Base-by-base conservation (phyloP, 1,140 invertebrate species). In the Drosophila lini region DNA sequence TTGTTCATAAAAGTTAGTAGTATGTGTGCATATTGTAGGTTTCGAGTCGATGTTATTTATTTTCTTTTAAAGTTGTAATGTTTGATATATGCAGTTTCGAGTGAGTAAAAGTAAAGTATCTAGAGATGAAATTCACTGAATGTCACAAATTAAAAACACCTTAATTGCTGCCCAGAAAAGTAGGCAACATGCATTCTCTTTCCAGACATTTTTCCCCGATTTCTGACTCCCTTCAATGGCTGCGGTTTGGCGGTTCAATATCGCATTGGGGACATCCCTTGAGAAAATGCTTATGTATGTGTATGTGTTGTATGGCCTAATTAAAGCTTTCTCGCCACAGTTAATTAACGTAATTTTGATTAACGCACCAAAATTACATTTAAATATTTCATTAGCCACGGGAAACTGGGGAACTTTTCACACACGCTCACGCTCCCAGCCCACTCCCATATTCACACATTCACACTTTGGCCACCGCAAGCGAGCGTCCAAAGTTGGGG, bases 261-360 rank as follows among this genome's bases (percentile, higher is more conserved):
- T 58, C 32, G n/a, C 22, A n/a, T 22, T 13, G 41, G 36, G 34
- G 28, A 47, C 34, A 41, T 38, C 40, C 45, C 38, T 11, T 10
- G 55, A 36, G 32, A 32, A 40, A 13, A 1, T 19, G 13, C 48
- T 32, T 31, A 31, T 48, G 32, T 22, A 32, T 32, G 5, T 48
- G 32, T 25, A 56, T 70, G 48, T 61, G 57, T 80, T 52, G 13
- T 45, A 62, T 70, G 64, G 40, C 76, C 75, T 88, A 78, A 86
- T 88, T 88, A 88, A 86, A 80, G 76, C 56, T 28, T 28, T 48
- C 60, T 69, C 41, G 68, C 58, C 83, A 67, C 65, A 80, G 80
- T 88, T 88, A 77, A 88, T 86, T 86, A 76, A 88, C 70, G 67
- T 83, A 56, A 78, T 78, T 84, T 80, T 78, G 78, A 80, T 80